Base-by-base conservation (phyloP, 2,113 vertebrate species). In the Sander lucioperca region DNA sequence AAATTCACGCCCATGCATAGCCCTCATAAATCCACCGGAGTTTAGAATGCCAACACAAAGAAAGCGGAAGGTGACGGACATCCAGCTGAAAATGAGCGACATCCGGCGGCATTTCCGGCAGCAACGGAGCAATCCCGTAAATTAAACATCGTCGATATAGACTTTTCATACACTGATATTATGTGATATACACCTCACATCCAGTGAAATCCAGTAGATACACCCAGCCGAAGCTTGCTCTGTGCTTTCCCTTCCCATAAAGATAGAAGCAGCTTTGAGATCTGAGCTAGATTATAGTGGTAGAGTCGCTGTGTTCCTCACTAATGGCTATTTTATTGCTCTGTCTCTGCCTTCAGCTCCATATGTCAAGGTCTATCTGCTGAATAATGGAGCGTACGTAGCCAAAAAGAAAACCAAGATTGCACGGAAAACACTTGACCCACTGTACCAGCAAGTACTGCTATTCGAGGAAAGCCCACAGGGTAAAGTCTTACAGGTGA, bases 321-420 rank as follows among this genome's bases (percentile, higher is more conserved):
- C 69, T 91, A 79, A 89, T 84, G 27, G 48, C 15, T 86, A 72
- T 69, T 74, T 79, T 62, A 51, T 85, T 83, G 76, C 78, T 83
- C 71, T 75, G 79, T 57, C 70, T 91, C 30, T 93, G 64, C 83
- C 87, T 89, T 70, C 93, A 99, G 98, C 98, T 93, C 98, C 98
- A 0, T 99, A 99, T 66, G 98, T 99, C 87, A 99, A 99, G 94
- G 98, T 99, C 9, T 99, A 99, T 70, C 95, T 99, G 88, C 92
- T 99, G 94, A 97, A 99, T 93, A 99, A 98, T 48, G 98, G 98
- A 88, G 95, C 97, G 1, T 99, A 98, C 62, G 96, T 99, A 94
- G 98, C 98, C 91, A 99, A 99, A 94, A 99, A 99, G 96, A 99
- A 99, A 95, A 99, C 98, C 78, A 98, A 99, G 94, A 99, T 99